Percentiles rank a stretch among this genome's conserved stretches.
Evolutionary conservation across 1,140 invertebrate genomes (phyloP).

Genomic region (Orius insidiosus): DNA sequence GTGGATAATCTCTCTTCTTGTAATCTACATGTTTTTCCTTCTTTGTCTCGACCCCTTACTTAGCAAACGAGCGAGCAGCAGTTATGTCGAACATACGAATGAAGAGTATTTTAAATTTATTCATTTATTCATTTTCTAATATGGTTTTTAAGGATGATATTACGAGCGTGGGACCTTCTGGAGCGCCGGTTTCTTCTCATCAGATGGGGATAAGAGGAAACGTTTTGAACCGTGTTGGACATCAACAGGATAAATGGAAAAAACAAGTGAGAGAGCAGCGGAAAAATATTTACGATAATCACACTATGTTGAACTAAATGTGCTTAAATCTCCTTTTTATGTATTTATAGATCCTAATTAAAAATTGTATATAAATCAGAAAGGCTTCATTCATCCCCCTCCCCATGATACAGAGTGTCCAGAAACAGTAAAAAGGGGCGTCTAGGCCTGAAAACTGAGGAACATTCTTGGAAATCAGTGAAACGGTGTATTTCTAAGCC

Average conservation of each 20-base stretch:
- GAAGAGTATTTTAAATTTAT: no score
- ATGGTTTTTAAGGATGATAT: slow-evolving; percentile 15
- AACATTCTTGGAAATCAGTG: no score
- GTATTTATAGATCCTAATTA: not conserved
- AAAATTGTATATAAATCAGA: not conserved
- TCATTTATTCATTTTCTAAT: no score
- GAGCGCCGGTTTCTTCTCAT: slow-evolving; percentile 37
- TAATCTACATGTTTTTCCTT: slow-evolving; percentile 95
- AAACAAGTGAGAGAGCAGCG: slow-evolving; percentile 89
- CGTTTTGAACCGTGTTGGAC: slow-evolving; percentile 84
- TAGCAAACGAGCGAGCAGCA: slow-evolving; percentile 69
- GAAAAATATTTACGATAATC: slow-evolving; percentile 88
- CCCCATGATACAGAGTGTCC: no score
- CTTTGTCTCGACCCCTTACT: slow-evolving; percentile 91
- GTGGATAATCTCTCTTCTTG: slow-evolving; percentile 86
- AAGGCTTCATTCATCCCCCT: no score
- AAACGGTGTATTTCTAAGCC: no score
- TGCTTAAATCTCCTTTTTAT: not conserved
- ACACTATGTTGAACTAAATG: slow-evolving; percentile 94
- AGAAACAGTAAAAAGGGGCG: no score
- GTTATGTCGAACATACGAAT: slow-evolving; percentile 91
- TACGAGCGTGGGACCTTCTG: slow-evolving; percentile 24
- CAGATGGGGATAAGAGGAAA: slow-evolving; percentile 57
- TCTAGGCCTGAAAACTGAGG: no score
- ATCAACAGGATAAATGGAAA: slow-evolving; percentile 96